Percentiles rank a stretch among this genome's conserved stretches.
Evolutionary conservation across 2,888 invertebrate species (phyloP).

Genomic region (Macrostomum cliftonense): DNA sequence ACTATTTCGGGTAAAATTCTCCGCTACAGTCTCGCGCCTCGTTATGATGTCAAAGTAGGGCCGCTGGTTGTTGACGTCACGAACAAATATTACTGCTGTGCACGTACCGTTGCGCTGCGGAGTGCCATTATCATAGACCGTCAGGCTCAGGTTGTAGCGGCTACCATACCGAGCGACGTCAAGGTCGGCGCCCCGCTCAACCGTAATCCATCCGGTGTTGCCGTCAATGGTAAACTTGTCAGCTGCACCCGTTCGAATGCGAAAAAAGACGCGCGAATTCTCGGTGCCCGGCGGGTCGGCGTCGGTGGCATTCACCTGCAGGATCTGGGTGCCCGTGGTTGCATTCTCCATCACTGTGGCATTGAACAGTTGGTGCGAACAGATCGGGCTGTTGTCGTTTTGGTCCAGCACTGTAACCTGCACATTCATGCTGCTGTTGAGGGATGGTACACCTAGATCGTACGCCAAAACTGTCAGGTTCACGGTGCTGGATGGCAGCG

Average conservation of each 20-base stretch:
- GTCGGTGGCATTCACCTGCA: not conserved
- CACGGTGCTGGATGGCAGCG: not conserved
- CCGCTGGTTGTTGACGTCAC: constrained; percentile 33
- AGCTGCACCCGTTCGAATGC: constrained; percentile 69
- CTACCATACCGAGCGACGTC: too few relatives aligned
- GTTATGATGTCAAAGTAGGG: constrained; percentile 22
- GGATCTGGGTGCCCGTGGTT: not conserved
- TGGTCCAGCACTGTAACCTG: constrained; percentile 11
- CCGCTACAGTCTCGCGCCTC: too few relatives aligned
- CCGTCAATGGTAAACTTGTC: constrained; percentile 83
- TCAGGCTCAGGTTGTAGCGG: too few relatives aligned
- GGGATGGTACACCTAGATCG: constrained; percentile 21
- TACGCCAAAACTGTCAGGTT: constrained; percentile 19
- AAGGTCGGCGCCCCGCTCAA: too few relatives aligned
- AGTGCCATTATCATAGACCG: constrained; percentile 33
- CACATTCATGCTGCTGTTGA: constrained; percentile 20
- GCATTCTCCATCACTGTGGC: constrained; percentile 2
- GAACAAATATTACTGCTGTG: constrained; percentile 42
- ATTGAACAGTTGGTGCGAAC: not conserved
- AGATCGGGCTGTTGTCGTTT: constrained; percentile 10
- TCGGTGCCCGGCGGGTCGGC: not conserved
- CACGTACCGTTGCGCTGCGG: constrained; percentile 60
- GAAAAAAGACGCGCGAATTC: constrained; percentile 51
- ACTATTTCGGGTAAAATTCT: too few relatives aligned
- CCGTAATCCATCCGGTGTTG: constrained; percentile 46